Conservation (phyloP, 2,797 vertebrate species). For the Petrocephalus schoutedeni region DNA sequence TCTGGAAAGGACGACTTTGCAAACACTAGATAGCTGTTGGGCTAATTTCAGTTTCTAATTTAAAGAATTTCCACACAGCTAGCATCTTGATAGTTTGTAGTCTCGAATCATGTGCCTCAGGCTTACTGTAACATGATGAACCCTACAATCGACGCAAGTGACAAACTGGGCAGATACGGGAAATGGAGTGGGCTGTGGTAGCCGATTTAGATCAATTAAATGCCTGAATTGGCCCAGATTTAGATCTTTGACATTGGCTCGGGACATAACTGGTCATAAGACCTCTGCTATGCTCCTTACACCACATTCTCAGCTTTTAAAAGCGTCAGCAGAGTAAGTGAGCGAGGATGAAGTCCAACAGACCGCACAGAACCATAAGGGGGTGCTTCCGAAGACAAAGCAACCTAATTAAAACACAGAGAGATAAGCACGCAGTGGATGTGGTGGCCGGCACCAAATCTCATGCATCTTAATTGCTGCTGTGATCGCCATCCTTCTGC, state of each 20-base stretch:
- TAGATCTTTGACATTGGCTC: not conserved
- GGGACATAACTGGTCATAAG: not conserved
- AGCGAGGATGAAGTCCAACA: not conserved
- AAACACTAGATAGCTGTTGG: not conserved
- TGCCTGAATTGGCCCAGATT: not conserved
- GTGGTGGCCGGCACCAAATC: slow-evolving; percentile 34
- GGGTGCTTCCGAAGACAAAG: slow-evolving; percentile 23
- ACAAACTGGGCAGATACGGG: not conserved
- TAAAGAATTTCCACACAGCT: not conserved
- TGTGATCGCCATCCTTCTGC: slow-evolving; percentile 32
- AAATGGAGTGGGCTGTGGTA: not conserved
- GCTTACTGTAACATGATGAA: not conserved
- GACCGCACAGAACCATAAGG: not conserved
- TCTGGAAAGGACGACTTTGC: not conserved
- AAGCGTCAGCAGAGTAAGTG: not conserved
- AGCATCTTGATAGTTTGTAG: not conserved
- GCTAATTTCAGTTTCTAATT: not conserved
- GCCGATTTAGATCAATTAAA: not conserved
- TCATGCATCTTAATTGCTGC: slow-evolving; percentile 37
- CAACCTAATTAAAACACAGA: slow-evolving; percentile 37
- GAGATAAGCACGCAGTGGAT: slow-evolving; percentile 30
- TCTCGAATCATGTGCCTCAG: not conserved
- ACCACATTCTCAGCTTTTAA: not conserved
- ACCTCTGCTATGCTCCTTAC: not conserved
- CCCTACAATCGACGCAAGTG: not conserved